Percentiles rank a stretch among this genome's conserved stretches.
phyloP scores from a whole-genome alignment of 1,140 invertebrate species.

The Lordiphosa mommai region DNA sequence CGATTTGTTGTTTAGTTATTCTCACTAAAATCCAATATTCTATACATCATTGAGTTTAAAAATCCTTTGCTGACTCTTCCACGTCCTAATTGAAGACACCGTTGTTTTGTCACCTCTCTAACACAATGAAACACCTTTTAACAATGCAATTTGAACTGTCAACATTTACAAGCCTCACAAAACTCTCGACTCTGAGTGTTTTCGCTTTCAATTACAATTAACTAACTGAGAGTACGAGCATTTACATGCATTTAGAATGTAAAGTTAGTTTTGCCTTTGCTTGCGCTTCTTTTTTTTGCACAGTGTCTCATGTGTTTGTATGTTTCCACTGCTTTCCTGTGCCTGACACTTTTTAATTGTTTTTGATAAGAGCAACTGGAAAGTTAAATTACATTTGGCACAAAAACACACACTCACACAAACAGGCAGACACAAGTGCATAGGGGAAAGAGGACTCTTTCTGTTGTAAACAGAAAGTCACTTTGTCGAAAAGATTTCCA shows the following conservation, averaged over 20 bases:
- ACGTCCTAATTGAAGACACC: too few relatives aligned
- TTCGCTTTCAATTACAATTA: neutral
- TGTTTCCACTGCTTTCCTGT: conserved; percentile 1
- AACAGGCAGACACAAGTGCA: neutral
- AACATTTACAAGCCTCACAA: too few relatives aligned
- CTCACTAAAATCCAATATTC: too few relatives aligned
- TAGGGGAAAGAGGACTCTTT: neutral
- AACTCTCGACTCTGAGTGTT: neutral
- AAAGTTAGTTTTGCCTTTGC: neutral
- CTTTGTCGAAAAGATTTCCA: conserved; percentile 4
- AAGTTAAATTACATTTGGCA: conserved; percentile 14
- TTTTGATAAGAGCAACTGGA: conserved; percentile 13
- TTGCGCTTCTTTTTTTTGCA: neutral
- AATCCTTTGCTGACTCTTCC: too few relatives aligned
- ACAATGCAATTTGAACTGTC: too few relatives aligned
- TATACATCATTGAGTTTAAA: too few relatives aligned
- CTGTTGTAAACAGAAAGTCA: conserved; percentile 8
- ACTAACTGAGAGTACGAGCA: neutral
- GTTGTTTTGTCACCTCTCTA: too few relatives aligned
- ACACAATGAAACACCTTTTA: too few relatives aligned
- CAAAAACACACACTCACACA: neutral
- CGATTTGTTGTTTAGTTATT: too few relatives aligned
- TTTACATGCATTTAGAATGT: neutral
- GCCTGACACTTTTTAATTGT: conserved; percentile 14
- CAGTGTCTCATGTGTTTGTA: neutral